phyloP scores from a whole-genome alignment of 2,888 invertebrate species.

The Cantharis rufa region DNA sequence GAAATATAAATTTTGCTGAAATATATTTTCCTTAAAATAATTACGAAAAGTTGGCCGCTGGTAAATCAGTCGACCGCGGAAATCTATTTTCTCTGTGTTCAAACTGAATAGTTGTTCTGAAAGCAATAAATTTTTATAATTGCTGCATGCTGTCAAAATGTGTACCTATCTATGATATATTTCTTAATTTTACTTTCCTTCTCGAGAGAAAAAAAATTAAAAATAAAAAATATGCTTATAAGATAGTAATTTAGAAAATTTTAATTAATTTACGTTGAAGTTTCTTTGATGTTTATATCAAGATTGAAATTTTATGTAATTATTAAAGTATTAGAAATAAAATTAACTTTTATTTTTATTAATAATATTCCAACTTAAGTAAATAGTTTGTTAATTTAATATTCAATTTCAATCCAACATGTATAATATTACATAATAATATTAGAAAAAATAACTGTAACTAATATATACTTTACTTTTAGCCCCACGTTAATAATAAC shows the following conservation, averaged over 20 bases:
- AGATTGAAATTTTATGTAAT: background rate
- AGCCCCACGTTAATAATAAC: no score
- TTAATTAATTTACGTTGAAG: background rate
- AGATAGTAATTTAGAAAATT: background rate
- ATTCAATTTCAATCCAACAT: no score
- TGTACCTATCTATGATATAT: background rate
- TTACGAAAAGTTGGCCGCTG: background rate
- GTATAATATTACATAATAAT: no score
- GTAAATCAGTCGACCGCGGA: background rate
- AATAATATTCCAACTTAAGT: no score
- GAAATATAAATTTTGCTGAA: background rate
- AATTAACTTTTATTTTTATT: no score
- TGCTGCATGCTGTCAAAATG: background rate
- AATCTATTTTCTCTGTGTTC: background rate
- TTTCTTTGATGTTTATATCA: background rate
- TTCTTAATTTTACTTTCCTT: background rate
- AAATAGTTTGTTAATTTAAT: no score
- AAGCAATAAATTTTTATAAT: background rate
- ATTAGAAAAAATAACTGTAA: no score
- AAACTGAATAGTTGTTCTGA: background rate
- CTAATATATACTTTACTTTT: no score
- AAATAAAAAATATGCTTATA: background rate
- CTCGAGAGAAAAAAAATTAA: background rate
- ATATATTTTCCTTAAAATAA: background rate
- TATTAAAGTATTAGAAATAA: background rate